These are phyloP conservation scores for Linurgus olivaceus DNA, from an alignment of 2,797 vertebrate genomes.

Conservation along the genomic window DNA sequence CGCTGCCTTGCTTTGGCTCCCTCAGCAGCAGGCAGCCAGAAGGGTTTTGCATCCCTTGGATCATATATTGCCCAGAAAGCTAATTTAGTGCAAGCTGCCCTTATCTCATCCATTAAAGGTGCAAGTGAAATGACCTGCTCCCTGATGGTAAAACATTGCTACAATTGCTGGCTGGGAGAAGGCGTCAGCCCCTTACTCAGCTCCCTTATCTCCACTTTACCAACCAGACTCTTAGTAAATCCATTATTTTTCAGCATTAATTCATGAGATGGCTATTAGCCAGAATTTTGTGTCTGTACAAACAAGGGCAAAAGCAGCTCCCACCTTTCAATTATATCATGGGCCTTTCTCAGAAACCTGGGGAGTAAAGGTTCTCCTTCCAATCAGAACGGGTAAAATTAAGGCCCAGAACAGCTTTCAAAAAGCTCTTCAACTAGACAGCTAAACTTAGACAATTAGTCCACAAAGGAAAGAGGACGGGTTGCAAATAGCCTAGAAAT, in stretches of 20 bases:
- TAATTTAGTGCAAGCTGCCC: constrained; percentile 6
- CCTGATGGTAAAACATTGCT: not conserved
- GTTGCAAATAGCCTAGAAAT: not conserved
- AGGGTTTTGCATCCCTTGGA: not conserved
- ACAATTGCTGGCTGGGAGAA: not conserved
- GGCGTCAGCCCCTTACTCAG: constrained; percentile 4
- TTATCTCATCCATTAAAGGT: constrained; percentile 39
- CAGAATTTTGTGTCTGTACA: not conserved
- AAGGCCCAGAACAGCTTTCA: not conserved
- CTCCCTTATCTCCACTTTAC: constrained; percentile 29
- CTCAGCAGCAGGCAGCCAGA: not conserved
- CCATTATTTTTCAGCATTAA: constrained; percentile 32
- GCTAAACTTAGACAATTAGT: not conserved
- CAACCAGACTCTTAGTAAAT: constrained; percentile 4
- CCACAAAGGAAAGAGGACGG: not conserved
- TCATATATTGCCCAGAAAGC: constrained; percentile 4
- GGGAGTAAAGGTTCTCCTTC: not conserved
- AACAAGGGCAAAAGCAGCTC: not conserved
- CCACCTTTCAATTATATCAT: not conserved
- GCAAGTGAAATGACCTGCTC: constrained; percentile 18
- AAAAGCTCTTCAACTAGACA: not conserved
- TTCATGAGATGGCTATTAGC: not conserved
- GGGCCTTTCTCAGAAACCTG: not conserved
- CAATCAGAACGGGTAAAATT: not conserved
- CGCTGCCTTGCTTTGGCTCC: not conserved